Conservation (phyloP, 2,888 invertebrate genomes). For the Troides oblongomaculatus region DNA sequence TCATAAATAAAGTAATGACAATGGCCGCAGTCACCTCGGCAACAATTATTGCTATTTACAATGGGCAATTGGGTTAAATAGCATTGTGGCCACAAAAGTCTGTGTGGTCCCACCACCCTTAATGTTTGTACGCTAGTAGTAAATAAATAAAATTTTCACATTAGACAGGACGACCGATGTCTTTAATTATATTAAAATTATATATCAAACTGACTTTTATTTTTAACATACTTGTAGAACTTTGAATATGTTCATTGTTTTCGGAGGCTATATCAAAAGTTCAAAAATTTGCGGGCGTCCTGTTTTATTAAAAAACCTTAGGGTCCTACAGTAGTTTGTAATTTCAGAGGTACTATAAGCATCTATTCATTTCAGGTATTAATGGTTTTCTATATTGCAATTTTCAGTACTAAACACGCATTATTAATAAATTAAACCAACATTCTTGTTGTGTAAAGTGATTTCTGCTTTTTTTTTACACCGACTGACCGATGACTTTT, state of each 20-base stretch:
- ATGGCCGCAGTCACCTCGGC: conserved; percentile 53
- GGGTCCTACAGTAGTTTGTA: not conserved
- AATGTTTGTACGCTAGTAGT: conserved; percentile 51
- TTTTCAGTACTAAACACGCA: not conserved
- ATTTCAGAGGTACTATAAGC: not conserved
- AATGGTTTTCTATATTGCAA: not conserved
- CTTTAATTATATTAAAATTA: conserved; percentile 30
- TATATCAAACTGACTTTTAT: conserved; percentile 14
- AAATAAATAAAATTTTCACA: conserved; percentile 48
- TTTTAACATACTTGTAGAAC: not conserved
- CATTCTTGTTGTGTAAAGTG: not conserved
- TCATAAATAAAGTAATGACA: conserved; percentile 64
- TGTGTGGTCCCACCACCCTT: conserved; percentile 54
- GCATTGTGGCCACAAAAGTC: conserved; percentile 49
- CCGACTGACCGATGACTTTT: too few relatives aligned
- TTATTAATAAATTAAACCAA: not conserved
- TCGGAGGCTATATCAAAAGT: not conserved
- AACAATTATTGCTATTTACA: conserved; percentile 61
- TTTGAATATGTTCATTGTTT: not conserved
- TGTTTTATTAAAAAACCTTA: not conserved
- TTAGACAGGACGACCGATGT: conserved; percentile 43
- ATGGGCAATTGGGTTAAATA: conserved; percentile 62
- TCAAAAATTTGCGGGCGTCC: not conserved
- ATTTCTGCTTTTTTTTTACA: too few relatives aligned
- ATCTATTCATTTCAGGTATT: too few relatives aligned